These are phyloP conservation scores for Brotogeris chrysoptera DNA, from an alignment of 2,797 vertebrate species.

Conservation along the genomic window DNA sequence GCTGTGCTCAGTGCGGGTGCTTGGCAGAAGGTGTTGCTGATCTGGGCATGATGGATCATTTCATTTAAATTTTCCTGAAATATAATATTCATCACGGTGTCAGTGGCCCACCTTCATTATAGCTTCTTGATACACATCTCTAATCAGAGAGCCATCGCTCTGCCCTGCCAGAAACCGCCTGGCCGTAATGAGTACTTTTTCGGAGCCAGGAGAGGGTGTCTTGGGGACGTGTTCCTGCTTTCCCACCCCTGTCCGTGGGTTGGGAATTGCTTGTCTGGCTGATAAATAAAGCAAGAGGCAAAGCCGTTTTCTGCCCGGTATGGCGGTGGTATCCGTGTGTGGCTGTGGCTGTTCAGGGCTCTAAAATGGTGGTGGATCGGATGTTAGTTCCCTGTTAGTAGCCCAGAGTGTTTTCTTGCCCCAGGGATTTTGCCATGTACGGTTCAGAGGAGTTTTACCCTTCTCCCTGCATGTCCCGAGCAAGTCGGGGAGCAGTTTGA, in stretches of 20 bases:
- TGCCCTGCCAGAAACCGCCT: not conserved
- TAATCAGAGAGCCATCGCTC: slow-evolving; percentile 21
- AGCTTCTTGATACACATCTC: slow-evolving; percentile 55
- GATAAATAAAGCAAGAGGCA: not conserved
- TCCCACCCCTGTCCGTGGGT: not conserved
- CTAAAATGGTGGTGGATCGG: not conserved
- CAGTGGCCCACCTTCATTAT: slow-evolving; percentile 63
- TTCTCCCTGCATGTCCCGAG: not conserved
- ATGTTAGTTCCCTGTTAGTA: not conserved
- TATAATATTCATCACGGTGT: slow-evolving; percentile 57
- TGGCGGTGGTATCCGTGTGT: not conserved
- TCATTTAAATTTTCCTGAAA: slow-evolving; percentile 58
- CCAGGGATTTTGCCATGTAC: rapidly evolving
- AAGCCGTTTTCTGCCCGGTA: not conserved
- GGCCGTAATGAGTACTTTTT: slow-evolving; percentile 23
- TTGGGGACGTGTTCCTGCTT: not conserved
- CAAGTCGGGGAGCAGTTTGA: rapidly evolving
- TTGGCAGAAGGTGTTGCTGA: slow-evolving; percentile 4
- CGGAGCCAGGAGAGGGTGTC: not conserved
- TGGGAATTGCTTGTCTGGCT: not conserved
- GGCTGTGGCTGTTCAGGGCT: not conserved
- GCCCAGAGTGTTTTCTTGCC: not conserved
- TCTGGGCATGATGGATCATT: slow-evolving; percentile 63
- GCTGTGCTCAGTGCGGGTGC: rapidly evolving
- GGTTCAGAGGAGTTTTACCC: not conserved